Evolutionary conservation across 2,888 invertebrate genomes (phyloP), one percentile per base, ranked within the genome.

Genomic region (Mantis religiosa): DNA sequence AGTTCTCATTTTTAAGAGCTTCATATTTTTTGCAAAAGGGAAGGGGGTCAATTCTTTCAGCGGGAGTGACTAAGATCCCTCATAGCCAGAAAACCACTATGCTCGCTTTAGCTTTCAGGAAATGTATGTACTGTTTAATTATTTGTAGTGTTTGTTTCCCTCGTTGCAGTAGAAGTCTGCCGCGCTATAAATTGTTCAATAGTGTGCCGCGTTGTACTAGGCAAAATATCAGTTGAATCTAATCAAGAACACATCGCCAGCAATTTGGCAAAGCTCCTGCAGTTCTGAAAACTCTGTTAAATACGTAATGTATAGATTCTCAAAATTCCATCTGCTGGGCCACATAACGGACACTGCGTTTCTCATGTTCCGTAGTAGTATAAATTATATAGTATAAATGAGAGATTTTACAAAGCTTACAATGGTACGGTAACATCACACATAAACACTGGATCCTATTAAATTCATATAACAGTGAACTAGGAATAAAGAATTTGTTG

Each of bases 181-280:
- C 54, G 54, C 20, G 81, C 25, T 84, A 89, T 88, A 88, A 89
- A 89, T 89, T 87, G 89, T 89, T 85, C 71, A 83, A 82, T 81
- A 86, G 83, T 54, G 47, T 86, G 71, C 71, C 34, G 7, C 81
- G 14, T 14, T 84, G 84, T 84, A 71, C 83, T 87, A 92, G 92
- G 91, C 92, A 92, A 92, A 92, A 92, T 92, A 92, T 93, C 93
- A 92, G 92, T 91, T 91, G 87, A 34, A 92, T 92, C 92, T 93
- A 93, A 93, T 93, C 93, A 92, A 92, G 92, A 93, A 93, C 93
- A 92, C 92, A 93, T 93, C 93, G 91, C 91, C 91, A 92, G 92
- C 89, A 89, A 91, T 91, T 90, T 88, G 89, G 89, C 90, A 82
- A 84, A 54, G 41, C 41, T 41, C 41, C 90, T 88, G 89, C 89